These are phyloP conservation scores for Drosophila pseudotakahashii DNA, from an alignment of 2,888 invertebrate genomes.

Conservation along the genomic window DNA sequence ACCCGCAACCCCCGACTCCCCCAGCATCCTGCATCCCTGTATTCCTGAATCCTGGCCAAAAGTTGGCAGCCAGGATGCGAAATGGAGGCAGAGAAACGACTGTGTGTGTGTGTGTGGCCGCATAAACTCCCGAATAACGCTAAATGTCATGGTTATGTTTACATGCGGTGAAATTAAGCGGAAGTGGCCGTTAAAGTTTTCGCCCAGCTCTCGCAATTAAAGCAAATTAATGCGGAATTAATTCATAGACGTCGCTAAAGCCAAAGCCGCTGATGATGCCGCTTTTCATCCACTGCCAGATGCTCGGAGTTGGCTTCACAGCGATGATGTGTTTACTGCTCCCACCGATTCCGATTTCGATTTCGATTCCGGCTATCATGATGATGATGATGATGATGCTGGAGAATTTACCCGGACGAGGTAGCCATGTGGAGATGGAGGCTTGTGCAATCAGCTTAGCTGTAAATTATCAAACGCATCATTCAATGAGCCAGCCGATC, in stretches of 20 bases:
- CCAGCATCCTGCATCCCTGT: neutral
- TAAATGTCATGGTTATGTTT: slow-evolving; percentile 82
- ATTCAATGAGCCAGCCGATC: slow-evolving; percentile 43
- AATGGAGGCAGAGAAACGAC: slow-evolving; percentile 7
- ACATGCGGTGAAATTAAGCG: slow-evolving; percentile 80
- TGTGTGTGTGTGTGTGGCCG: slow-evolving; percentile 22
- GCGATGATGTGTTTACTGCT: slow-evolving; percentile 40
- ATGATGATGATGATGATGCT: neutral
- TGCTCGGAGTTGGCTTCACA: slow-evolving; percentile 1
- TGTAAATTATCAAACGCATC: slow-evolving; percentile 71
- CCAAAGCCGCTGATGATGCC: neutral
- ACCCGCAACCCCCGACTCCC: slow-evolving; percentile 43
- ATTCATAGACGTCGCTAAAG: slow-evolving; percentile 23
- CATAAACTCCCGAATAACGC: slow-evolving; percentile 68
- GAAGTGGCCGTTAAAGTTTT: slow-evolving; percentile 70
- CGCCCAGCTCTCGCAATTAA: slow-evolving; percentile 57
- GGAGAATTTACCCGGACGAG: slow-evolving; percentile 15
- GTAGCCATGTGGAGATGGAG: slow-evolving; percentile 41
- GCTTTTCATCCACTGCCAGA: slow-evolving; percentile 10
- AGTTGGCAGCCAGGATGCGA: slow-evolving; percentile 2
- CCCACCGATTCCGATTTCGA: neutral
- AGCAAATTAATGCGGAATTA: slow-evolving; percentile 68
- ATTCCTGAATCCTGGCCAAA: neutral
- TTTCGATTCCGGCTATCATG: neutral
- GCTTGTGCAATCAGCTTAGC: slow-evolving; percentile 62